Conservation (phyloP, 23 tunicate genomes). For the Clavelina lepadiformis region DNA sequence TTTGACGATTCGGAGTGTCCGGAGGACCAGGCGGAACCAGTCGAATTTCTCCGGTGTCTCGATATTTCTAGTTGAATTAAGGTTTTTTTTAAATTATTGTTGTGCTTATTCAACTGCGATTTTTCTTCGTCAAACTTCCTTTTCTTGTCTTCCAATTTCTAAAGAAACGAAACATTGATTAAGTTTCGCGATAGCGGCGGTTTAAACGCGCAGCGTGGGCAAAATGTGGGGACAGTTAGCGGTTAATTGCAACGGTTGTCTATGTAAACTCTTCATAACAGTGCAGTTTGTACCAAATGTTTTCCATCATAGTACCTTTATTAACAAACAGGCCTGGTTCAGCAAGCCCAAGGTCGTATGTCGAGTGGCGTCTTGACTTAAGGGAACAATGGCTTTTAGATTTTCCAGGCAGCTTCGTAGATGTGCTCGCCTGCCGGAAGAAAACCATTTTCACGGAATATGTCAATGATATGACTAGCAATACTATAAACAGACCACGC, state of each 20-base stretch:
- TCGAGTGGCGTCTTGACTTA: conserved; percentile 66
- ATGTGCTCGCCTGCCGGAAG: conserved; percentile 73
- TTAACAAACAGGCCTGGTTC: conserved; percentile 59
- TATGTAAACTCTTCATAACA: too few relatives aligned
- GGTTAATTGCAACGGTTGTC: too few relatives aligned
- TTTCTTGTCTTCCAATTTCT: conserved; percentile 28
- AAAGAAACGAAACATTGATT: neutral
- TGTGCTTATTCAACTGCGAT: conserved; percentile 29
- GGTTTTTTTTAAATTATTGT: conserved; percentile 40
- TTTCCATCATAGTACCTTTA: too few relatives aligned
- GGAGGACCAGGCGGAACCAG: conserved; percentile 84
- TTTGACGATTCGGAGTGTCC: conserved; percentile 71
- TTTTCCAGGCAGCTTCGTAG: conserved; percentile 84
- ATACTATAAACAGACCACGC: too few relatives aligned
- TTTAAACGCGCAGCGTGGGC: too few relatives aligned
- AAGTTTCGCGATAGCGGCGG: too few relatives aligned
- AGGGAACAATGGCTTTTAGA: conserved; percentile 83
- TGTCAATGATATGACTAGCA: neutral
- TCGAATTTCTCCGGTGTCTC: conserved; percentile 68
- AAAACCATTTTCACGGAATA: neutral
- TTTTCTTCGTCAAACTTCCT: conserved; percentile 24
- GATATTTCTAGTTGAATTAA: conserved; percentile 41
- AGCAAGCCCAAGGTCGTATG: conserved; percentile 90
- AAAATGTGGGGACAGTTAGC: too few relatives aligned
- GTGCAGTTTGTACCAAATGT: too few relatives aligned